Conservation (phyloP, 1,140 invertebrate species). For the Akabosia matsudoensis region DNA sequence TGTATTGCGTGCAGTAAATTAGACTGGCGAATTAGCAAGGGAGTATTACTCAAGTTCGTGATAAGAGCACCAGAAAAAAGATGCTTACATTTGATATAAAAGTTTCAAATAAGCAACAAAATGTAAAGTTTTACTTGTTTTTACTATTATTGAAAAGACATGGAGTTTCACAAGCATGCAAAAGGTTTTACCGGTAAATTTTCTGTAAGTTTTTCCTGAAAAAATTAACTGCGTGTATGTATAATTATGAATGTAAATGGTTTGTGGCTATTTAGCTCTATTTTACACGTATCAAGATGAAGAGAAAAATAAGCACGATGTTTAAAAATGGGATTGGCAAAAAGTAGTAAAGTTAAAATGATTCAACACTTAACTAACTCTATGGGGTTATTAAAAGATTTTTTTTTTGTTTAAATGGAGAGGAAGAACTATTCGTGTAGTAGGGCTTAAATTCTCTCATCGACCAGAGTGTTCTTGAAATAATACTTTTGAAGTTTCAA, state of each 20-base stretch:
- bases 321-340: background rate
- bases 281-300: background rate
- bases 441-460: background rate
- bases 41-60: slow-evolving; percentile 27
- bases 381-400: background rate
- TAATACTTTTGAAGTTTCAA: too few relatives aligned
- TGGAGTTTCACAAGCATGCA: background rate
- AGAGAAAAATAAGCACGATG: background rate
- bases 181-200: background rate
- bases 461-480: too few relatives aligned
- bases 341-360: slow-evolving; percentile 5
- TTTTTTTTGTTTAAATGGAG: too few relatives aligned
- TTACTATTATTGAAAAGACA: slow-evolving; percentile 1
- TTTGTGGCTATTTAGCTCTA: background rate
- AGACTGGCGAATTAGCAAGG: slow-evolving; percentile 36
- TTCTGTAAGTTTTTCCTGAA: background rate
- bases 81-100: slow-evolving; percentile 21
- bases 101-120: slow-evolving; percentile 5
- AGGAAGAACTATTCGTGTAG: background rate
- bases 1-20: slow-evolving; percentile 44
- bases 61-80: slow-evolving; percentile 4
- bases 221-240: slow-evolving; percentile 13
- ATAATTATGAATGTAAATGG: slow-evolving; percentile 14
- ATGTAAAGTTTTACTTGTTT: too few relatives aligned
- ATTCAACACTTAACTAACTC: background rate